Base-by-base conservation (phyloP, 2,797 vertebrate species). In the Siniperca scherzeri region DNA sequence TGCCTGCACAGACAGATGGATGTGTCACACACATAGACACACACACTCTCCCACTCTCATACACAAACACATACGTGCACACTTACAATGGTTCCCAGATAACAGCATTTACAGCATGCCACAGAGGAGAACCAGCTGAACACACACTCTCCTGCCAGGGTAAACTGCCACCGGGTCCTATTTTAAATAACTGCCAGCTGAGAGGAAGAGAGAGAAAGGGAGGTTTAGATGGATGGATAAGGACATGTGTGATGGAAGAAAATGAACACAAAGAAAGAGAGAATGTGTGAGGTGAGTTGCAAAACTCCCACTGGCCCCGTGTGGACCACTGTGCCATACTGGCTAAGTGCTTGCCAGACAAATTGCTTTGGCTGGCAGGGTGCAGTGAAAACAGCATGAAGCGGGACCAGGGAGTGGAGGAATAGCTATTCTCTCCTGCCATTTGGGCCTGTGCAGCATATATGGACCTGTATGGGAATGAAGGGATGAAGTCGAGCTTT, bases 341-440 rank as follows among this genome's bases (percentile, higher is more conserved):
- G 78, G 86, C 92, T 93, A 90, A 93, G 89, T 87, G 91, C 89
- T 94, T 74, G 88, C 91, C 92, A 92, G 94, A 96, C 94, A 96
- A 95, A 96, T 95, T 93, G 90, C 91, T 76, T 87, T 90, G 85
- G 90, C 88, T 90, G 90, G 90, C 88, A 74, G 80, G 80, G 19
- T 82, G 72, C 80, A 78, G 88, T 19, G 85, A 86, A 83, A 92
- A 30, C 93, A 90, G 90, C 86, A 65, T 89, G 92, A 90, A 77
- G 87, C 87, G 70, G 82, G 89, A 89, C 87, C 90, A 87, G 78
- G 77, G 91, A 91, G 83, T 72, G 68, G 77, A 81, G 86, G 74
- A 82, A 83, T 59, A 84, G 81, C 87, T 38, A 50, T 85, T 89
- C 76, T 80, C 67, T 77, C 55, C 78, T 79, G 68, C 66, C 79